Conservation (phyloP, 2,888 invertebrate genomes). For the Lingula anatina region DNA sequence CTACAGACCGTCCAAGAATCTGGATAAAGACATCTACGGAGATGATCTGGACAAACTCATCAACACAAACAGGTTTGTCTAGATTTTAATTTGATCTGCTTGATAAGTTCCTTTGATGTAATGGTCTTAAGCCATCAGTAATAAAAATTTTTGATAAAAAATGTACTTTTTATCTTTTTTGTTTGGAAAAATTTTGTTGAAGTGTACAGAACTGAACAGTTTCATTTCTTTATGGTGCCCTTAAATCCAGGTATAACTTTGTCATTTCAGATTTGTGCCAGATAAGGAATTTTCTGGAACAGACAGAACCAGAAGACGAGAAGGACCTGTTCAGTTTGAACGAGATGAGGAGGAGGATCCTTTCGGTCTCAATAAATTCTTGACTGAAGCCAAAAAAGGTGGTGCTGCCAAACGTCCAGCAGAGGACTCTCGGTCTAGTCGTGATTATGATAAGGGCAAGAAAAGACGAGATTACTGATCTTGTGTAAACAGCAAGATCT, state of each 20-base stretch:
- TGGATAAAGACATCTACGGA: conserved; percentile 86
- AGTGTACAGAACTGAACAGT: too few species aligned
- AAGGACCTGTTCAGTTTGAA: conserved; percentile 88
- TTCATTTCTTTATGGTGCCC: too few species aligned
- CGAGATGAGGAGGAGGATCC: conserved; percentile 69
- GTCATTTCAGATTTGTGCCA: conserved; percentile 76
- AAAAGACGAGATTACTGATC: conserved; percentile 30
- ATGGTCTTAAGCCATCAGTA: too few species aligned
- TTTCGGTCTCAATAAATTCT: conserved; percentile 96
- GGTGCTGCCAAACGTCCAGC: conserved; percentile 38
- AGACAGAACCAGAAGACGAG: conserved; percentile 58
- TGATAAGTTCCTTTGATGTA: too few species aligned
- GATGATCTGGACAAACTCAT: conserved; percentile 84
- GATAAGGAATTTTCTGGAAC: conserved; percentile 96
- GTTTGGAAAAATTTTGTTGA: too few species aligned
- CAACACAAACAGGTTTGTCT: conserved; percentile 69
- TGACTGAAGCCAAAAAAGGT: conserved; percentile 89
- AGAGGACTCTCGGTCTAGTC: conserved; percentile 32
- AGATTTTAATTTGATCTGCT: too few species aligned
- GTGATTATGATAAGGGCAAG: conserved; percentile 37
- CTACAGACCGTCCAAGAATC: conserved; percentile 60
- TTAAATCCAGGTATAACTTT: too few species aligned
- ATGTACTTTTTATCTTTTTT: too few species aligned
- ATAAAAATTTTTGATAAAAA: too few species aligned
- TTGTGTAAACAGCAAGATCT: too few species aligned